These are phyloP conservation scores for Trematocara macrostoma DNA, from an alignment of 2,113 vertebrate species.

Conservation along the genomic window DNA sequence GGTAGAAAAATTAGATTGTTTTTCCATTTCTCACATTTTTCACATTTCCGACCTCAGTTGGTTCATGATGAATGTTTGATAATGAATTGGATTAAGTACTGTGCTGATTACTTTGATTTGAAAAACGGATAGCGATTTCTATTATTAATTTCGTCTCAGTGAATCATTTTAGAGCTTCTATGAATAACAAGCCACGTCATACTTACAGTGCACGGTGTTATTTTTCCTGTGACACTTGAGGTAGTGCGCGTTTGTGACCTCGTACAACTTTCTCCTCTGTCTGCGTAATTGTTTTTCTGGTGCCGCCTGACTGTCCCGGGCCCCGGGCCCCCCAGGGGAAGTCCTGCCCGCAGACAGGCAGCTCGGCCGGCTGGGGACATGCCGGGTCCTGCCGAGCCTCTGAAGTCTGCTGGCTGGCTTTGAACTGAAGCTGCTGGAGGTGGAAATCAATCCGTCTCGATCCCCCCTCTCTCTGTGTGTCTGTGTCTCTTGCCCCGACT, in stretches of 20 bases:
- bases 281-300: conserved; percentile 70
- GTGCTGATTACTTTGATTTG: neutral
- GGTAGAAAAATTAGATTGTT: neutral
- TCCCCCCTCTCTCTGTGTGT: neutral
- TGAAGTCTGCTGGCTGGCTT: conserved; percentile 71
- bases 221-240: neutral
- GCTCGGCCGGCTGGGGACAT: conserved; percentile 64
- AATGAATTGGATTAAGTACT: neutral
- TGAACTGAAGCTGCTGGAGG: conserved; percentile 71
- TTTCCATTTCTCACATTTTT: conserved; percentile 5
- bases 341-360: conserved; percentile 73
- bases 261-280: conserved; percentile 32
- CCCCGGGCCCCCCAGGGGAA: conserved; percentile 60
- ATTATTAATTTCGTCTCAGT: neutral
- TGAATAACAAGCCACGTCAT: neutral
- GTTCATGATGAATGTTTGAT: neutral
- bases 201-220: neutral
- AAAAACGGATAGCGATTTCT: neutral
- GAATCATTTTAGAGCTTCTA: neutral
- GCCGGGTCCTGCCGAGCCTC: conserved; percentile 71
- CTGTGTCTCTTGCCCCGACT: neutral
- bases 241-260: conserved; percentile 9
- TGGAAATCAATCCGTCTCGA: conserved; percentile 70
- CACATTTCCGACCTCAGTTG: conserved; percentile 10
- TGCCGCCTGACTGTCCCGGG: conserved; percentile 66